Evolutionary conservation across 2,797 vertebrate species (phyloP).

Genomic region (Heterohyrax brucei): DNA sequence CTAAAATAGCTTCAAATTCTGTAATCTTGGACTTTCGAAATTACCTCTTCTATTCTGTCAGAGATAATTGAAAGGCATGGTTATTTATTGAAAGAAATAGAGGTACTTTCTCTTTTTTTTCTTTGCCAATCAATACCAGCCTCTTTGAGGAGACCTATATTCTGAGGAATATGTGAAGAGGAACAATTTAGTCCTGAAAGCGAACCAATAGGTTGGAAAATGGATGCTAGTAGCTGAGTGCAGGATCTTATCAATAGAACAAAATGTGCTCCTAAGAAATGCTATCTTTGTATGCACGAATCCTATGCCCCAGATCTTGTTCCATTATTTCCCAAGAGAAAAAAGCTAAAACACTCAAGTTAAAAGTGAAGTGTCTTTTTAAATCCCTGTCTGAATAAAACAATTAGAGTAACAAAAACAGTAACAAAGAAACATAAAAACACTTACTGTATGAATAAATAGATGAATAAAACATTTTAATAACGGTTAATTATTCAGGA

Average conservation of each 20-base stretch:
- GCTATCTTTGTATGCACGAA: background rate
- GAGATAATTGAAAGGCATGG: constrained; percentile 56
- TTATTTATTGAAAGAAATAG: constrained; percentile 73
- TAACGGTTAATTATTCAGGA: background rate
- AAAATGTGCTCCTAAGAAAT: constrained; percentile 36
- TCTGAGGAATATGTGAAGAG: constrained; percentile 36
- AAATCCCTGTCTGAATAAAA: background rate
- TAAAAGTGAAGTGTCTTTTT: constrained; percentile 9
- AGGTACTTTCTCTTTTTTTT: constrained; percentile 62
- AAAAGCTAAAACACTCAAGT: constrained; percentile 7
- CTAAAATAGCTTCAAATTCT: background rate
- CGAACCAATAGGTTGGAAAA: constrained; percentile 58
- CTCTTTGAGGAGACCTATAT: constrained; percentile 69
- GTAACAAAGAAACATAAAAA: background rate
- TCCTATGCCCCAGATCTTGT: background rate
- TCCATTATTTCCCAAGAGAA: constrained; percentile 35
- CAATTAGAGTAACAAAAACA: background rate
- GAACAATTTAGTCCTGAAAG: constrained; percentile 82
- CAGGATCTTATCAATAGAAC: constrained; percentile 17
- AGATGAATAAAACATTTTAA: constrained; percentile 31
- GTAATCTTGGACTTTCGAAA: constrained; percentile 8
- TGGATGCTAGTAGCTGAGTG: background rate
- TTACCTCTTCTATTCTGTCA: constrained; percentile 35
- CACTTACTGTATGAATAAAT: background rate
- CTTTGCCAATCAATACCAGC: constrained; percentile 66